Percentiles rank a stretch among this genome's conserved stretches.
Evolutionary conservation across 2,888 invertebrate species (phyloP).

Genomic region (Drosophila demipolita): DNA sequence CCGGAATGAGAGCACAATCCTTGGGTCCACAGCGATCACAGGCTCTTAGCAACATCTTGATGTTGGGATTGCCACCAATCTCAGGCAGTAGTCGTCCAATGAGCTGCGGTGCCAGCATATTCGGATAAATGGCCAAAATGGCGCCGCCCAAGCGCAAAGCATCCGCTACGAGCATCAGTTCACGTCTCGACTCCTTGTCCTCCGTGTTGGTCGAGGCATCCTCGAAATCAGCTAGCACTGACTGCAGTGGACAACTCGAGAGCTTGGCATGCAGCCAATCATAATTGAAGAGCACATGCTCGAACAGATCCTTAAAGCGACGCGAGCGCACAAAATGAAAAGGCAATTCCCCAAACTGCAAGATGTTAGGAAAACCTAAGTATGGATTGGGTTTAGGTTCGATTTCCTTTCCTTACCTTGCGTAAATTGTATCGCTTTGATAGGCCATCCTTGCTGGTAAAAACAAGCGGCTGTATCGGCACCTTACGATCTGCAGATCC

Average conservation of each 20-base stretch:
- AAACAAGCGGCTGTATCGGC: slow-evolving; percentile 96
- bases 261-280: slow-evolving; percentile 98
- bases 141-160: slow-evolving; percentile 97
- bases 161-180: slow-evolving; percentile 96
- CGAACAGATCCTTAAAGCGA: slow-evolving; percentile 95
- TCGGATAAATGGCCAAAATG: slow-evolving; percentile 94
- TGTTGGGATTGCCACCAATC: slow-evolving; percentile 92
- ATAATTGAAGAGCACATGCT: slow-evolving; percentile 97
- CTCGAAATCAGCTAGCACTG: slow-evolving; percentile 97
- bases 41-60: slow-evolving; percentile 94
- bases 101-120: slow-evolving; percentile 98
- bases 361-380: background rate
- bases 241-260: slow-evolving; percentile 97
- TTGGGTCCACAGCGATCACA: slow-evolving; percentile 95
- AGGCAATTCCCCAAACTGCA: slow-evolving; percentile 96
- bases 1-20: slow-evolving; percentile 95
- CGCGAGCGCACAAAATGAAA: slow-evolving; percentile 97
- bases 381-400: background rate
- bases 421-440: slow-evolving; percentile 96
- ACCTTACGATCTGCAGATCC: slow-evolving; percentile 97
- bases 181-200: slow-evolving; percentile 90
- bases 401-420: slow-evolving; percentile 88
- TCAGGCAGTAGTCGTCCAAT: slow-evolving; percentile 97
- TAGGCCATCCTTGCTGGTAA: slow-evolving; percentile 95
- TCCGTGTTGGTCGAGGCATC: slow-evolving; percentile 94